Evolutionary conservation across 2,113 vertebrate species (phyloP), one percentile per base, ranked within the genome.

Genomic region (Isichthys henryi): DNA sequence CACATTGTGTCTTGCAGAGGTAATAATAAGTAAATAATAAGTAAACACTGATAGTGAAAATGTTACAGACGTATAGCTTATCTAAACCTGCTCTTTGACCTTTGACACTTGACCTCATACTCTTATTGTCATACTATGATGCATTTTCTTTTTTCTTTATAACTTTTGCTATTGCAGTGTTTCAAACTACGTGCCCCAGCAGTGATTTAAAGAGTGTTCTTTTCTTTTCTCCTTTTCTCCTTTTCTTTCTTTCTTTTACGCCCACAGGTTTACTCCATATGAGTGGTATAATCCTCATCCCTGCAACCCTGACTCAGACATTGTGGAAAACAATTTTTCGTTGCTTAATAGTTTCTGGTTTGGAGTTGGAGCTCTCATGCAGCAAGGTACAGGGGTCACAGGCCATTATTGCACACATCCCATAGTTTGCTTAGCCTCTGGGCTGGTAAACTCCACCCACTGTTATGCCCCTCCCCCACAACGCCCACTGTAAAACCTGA

Each of bases 281-380:
- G 98, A 99, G 94, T 99, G 98, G 98, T 99, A 99, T 96, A 99
- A 99, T 92, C 98, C 98, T 88, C 98, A 99, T 93, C 97, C 97
- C 2, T 99, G 98, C 96, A 99, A 99, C 94, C 97, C 98, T 43
- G 97, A 98, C 90, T 98, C 98, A 49, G 97, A 98, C 83, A 97
- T 99, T 90, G 96, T 99, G 95, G 97, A 99, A 96, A 99, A 99
- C 97, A 99, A 98, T 96, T 99, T 99, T 96, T 99, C 98, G 92
- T 96, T 99, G 92, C 97, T 99, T 92, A 99, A 99, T 95, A 99
- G 98, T 95, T 98, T 99, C 96, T 99, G 98, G 98, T 99, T 99
- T 95, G 98, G 98, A 93, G 97, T 99, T 93, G 98, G 98, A 96
- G 98, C 98, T 93, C 98, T 99, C 94, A 98, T 99, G 98, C 97